phyloP scores from a whole-genome alignment of 2,797 vertebrate genomes.

The Epinephelus malabaricus region DNA sequence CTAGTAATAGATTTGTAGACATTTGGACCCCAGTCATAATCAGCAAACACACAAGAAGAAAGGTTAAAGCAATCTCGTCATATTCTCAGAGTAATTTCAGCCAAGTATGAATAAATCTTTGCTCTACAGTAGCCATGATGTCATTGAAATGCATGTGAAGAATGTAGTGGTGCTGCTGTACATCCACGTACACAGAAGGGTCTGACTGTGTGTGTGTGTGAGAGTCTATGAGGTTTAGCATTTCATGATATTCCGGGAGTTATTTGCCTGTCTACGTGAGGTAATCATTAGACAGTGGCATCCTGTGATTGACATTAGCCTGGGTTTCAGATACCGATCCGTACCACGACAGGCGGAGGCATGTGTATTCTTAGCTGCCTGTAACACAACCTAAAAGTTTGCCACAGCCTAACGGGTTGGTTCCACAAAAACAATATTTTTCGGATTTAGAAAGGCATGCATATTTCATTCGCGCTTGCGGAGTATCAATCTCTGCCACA shows the following conservation, averaged over 20 bases:
- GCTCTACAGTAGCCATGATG: too few relatives aligned
- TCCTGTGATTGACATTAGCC: slow-evolving; percentile 11
- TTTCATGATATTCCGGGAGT: slow-evolving; percentile 1
- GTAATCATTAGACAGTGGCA: slow-evolving; percentile 18
- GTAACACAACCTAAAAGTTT: slow-evolving; percentile 55
- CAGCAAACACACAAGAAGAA: too few relatives aligned
- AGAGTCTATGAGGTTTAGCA: too few relatives aligned
- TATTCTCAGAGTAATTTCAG: too few relatives aligned
- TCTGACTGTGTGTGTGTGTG: too few relatives aligned
- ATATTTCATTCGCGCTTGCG: slow-evolving; percentile 75
- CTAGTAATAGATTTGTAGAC: too few relatives aligned
- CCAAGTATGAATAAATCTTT: too few relatives aligned
- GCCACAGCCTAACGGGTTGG: slow-evolving; percentile 17
- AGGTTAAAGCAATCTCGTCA: too few relatives aligned
- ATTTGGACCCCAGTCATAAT: too few relatives aligned
- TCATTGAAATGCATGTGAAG: too few relatives aligned
- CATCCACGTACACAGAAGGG: too few relatives aligned
- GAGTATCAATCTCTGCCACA: slow-evolving; percentile 70
- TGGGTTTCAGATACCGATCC: slow-evolving; percentile 21
- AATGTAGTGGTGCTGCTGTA: too few relatives aligned
- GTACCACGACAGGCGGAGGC: neutral
- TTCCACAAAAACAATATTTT: slow-evolving; percentile 58
- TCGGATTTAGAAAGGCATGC: slow-evolving; percentile 67
- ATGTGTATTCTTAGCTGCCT: slow-evolving; percentile 28
- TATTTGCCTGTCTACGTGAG: neutral